Conservation (phyloP, 2,113 vertebrate genomes). For the Scomber japonicus region DNA sequence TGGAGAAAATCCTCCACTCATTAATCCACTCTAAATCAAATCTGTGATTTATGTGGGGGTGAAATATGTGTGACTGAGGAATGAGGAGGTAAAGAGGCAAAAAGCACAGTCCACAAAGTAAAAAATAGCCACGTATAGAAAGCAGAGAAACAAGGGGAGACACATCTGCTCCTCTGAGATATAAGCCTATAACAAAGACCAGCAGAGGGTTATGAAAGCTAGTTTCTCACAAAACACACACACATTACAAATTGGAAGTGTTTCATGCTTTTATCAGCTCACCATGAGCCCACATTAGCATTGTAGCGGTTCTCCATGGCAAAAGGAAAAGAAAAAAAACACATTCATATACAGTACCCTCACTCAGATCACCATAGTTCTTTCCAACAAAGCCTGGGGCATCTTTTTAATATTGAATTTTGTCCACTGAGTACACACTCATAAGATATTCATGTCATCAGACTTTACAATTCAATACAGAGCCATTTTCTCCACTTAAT, state of each 20-base stretch:
- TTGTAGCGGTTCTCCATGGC: constrained; percentile 21
- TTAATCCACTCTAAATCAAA: constrained; percentile 21
- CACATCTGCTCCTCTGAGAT: constrained; percentile 45
- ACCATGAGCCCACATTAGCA: constrained; percentile 37
- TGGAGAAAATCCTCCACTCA: background rate
- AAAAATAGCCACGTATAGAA: background rate
- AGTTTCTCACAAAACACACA: constrained; percentile 16
- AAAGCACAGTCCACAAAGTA: constrained; percentile 5
- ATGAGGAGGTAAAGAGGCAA: background rate
- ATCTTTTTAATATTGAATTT: constrained; percentile 4
- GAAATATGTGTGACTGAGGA: background rate
- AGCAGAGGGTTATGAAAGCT: constrained; percentile 19
- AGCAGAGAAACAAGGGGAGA: background rate
- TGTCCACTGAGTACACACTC: background rate
- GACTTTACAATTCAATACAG: background rate
- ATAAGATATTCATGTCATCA: constrained; percentile 30
- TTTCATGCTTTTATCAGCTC: constrained; percentile 33
- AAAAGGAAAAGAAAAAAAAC: constrained; percentile 23
- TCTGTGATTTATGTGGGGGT: constrained; percentile 5
- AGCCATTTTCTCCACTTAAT: background rate
- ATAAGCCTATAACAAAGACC: constrained; percentile 24
- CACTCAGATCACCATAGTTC: constrained; percentile 1
- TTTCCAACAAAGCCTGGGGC: background rate
- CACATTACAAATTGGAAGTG: constrained; percentile 33
- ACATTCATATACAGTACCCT: constrained; percentile 20